Evolutionary conservation across 1,140 invertebrate species (phyloP).

Genomic region (Zaprionus lachaisei): DNA sequence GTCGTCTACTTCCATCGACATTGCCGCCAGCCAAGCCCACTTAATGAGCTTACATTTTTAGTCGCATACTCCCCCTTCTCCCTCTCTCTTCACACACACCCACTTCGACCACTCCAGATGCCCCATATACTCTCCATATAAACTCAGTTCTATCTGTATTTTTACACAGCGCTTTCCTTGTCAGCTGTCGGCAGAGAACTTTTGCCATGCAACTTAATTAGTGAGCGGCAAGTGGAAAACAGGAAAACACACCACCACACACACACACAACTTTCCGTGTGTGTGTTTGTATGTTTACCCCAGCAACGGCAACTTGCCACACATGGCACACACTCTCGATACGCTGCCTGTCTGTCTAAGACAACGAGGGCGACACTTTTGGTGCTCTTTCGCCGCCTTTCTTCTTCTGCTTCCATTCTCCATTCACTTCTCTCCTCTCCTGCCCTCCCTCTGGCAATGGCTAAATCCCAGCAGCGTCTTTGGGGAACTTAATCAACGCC

Average conservation of each 20-base stretch:
- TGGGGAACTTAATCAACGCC: conserved; percentile 71
- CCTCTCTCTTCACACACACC: conserved; percentile 8
- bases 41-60: conserved; percentile 81
- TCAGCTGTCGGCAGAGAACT: conserved; percentile 68
- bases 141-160: conserved; percentile 35
- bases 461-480: conserved; percentile 65
- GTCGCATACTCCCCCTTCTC: neutral
- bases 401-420: neutral
- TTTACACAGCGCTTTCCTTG: conserved; percentile 56
- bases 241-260: conserved; percentile 68
- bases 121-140: conserved; percentile 26
- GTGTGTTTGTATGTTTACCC: conserved; percentile 32
- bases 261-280: conserved; percentile 14
- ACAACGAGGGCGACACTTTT: conserved; percentile 39
- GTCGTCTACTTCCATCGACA: conserved; percentile 19
- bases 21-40: conserved; percentile 63
- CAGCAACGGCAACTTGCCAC: conserved; percentile 24
- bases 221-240: conserved; percentile 76
- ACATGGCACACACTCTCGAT: conserved; percentile 25
- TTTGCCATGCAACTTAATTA: conserved; percentile 79
- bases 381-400: neutral
- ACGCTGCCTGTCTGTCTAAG: conserved; percentile 20
- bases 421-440: conserved; percentile 20
- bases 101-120: conserved; percentile 34
- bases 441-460: neutral